These are phyloP conservation scores for Coenonympha glycerion DNA, from an alignment of 2,888 invertebrate species.

Conservation along the genomic window DNA sequence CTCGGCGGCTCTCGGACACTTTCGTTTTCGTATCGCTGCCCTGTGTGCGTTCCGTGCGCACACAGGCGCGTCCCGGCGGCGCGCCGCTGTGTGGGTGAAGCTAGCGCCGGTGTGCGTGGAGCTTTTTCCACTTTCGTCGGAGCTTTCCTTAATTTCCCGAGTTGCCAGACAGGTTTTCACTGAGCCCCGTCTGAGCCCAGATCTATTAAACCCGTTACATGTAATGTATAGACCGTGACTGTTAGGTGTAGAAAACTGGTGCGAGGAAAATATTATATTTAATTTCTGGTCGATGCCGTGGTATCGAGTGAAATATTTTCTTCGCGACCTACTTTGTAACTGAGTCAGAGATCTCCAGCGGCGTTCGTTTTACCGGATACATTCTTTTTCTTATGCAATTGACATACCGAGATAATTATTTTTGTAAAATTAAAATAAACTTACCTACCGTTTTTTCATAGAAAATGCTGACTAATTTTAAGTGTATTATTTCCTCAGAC, in stretches of 20 bases:
- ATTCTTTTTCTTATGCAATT: slow-evolving; percentile 23
- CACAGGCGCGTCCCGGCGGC: slow-evolving; percentile 15
- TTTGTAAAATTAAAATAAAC: slow-evolving; percentile 5
- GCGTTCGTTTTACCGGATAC: slow-evolving; percentile 22
- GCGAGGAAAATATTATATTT: slow-evolving; percentile 27
- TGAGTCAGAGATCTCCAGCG: slow-evolving; percentile 19
- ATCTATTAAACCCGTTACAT: slow-evolving; percentile 27
- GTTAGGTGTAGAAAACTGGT: slow-evolving; percentile 25
- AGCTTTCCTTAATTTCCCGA: slow-evolving; percentile 71
- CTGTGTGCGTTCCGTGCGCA: slow-evolving; percentile 37
- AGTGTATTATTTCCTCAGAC: background rate
- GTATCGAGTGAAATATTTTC: slow-evolving; percentile 18
- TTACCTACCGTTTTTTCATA: background rate
- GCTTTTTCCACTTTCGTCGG: slow-evolving; percentile 72
- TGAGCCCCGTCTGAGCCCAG: slow-evolving; percentile 29
- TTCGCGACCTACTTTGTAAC: slow-evolving; percentile 21
- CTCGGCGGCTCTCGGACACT: slow-evolving; percentile 71
- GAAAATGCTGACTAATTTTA: background rate
- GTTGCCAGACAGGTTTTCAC: slow-evolving; percentile 65
- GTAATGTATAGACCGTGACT: slow-evolving; percentile 26
- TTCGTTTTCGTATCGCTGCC: slow-evolving; percentile 71
- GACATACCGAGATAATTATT: slow-evolving; percentile 7
- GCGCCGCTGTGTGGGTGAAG: slow-evolving; percentile 14
- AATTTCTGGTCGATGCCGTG: background rate
- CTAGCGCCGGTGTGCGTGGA: slow-evolving; percentile 40